These are phyloP conservation scores for Verasper variegatus DNA, from an alignment of 2,113 vertebrate species.

Conservation along the genomic window DNA sequence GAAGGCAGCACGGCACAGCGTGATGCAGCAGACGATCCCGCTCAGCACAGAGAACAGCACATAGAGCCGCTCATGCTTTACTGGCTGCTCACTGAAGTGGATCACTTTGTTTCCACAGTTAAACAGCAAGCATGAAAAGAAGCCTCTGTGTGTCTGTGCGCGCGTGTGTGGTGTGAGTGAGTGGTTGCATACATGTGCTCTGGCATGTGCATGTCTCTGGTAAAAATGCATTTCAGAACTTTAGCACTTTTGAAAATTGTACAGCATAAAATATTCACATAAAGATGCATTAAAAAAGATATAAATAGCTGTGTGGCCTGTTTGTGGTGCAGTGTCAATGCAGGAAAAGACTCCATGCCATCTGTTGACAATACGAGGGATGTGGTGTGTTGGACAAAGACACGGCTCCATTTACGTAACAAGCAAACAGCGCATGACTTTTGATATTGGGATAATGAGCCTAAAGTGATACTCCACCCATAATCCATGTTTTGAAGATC, in stretches of 20 bases:
- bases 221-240: conserved; percentile 10
- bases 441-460: background rate
- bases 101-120: conserved; percentile 53
- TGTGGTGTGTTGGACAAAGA: background rate
- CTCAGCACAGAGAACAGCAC: conserved; percentile 29
- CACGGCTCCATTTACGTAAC: background rate
- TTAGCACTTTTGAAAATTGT: conserved; percentile 30
- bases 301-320: conserved; percentile 18
- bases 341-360: background rate
- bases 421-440: background rate
- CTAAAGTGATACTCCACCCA: background rate
- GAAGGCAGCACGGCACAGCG: conserved; percentile 33
- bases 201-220: conserved; percentile 8
- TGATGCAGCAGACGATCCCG: conserved; percentile 45
- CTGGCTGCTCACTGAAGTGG: conserved; percentile 55
- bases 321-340: background rate
- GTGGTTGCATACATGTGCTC: background rate
- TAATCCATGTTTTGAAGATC: background rate
- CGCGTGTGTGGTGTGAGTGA: no score
- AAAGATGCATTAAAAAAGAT: conserved; percentile 13
- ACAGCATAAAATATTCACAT: conserved; percentile 58
- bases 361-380: background rate
- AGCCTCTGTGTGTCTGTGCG: background rate
- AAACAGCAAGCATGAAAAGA: conserved; percentile 24
- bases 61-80: conserved; percentile 52